A percentile compares a stretch with the other conserved stretches of the same genome.
Evolutionary conservation across 2,113 vertebrate genomes (phyloP).

Genomic region (Haemorhous mexicanus): DNA sequence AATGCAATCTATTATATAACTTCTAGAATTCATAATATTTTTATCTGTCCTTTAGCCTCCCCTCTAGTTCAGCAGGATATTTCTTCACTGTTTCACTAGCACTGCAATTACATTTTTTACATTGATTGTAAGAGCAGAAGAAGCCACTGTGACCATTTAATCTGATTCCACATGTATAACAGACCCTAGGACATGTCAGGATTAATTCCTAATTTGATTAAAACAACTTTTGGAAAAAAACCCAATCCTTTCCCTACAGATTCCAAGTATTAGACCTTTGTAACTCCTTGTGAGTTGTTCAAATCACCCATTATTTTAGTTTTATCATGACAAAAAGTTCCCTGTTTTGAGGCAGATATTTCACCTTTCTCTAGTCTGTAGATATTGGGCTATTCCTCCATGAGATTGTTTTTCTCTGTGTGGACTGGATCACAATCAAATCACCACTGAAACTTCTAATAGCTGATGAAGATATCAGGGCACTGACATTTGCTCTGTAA

Average conservation of each 20-base stretch:
- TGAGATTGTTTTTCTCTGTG: not conserved
- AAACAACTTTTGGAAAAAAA: not conserved
- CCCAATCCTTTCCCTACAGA: not conserved
- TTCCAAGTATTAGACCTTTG: not conserved
- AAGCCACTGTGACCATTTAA: slow-evolving; percentile 25
- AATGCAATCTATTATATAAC: slow-evolving; percentile 46
- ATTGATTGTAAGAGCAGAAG: slow-evolving; percentile 32
- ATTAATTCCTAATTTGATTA: slow-evolving; percentile 42
- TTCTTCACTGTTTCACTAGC: slow-evolving; percentile 24
- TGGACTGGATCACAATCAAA: not conserved
- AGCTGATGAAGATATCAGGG: not conserved
- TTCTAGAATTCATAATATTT: slow-evolving; percentile 59
- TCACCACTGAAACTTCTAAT: not conserved
- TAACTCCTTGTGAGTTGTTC: not conserved
- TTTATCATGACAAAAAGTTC: not conserved
- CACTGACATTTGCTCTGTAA: not conserved
- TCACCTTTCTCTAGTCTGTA: not conserved
- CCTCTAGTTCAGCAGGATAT: slow-evolving; percentile 12
- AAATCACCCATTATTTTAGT: not conserved
- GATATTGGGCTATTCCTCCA: not conserved
- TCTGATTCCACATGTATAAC: slow-evolving; percentile 14
- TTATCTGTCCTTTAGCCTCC: slow-evolving; percentile 15
- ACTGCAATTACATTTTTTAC: not conserved
- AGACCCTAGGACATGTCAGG: not conserved
- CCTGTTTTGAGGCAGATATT: not conserved